Evolutionary conservation across 2,888 invertebrate genomes (phyloP), one percentile per base, ranked within the genome.

Genomic region (Coremacera marginata): DNA sequence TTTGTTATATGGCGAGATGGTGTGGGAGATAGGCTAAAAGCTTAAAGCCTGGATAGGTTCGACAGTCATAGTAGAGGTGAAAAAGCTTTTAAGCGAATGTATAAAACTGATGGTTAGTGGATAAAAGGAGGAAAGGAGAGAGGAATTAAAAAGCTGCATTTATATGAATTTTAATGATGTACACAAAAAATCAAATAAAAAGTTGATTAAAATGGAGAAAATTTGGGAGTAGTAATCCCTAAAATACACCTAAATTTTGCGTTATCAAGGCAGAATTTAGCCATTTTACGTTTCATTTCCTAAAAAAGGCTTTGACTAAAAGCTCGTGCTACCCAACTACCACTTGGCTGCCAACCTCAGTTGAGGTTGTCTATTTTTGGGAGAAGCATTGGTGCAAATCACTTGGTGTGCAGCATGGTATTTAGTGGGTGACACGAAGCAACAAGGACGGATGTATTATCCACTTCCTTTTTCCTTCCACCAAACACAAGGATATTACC

Each of bases 401-500:
- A 27, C 52, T 65, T 44, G 51, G 73, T 34, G 52, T 37, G 37
- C 25, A 74, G 25, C 60, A 70, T 68, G 73, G 85, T 86, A 85
- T 86, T 85, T 84, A 87, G 87, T 88, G 88, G 89, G 88, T 88
- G 89, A 88, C 89, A 89, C 87, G 89, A 89, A 89, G 89, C 89
- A 89, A 89, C 89, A 89, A 89, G 89, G 89, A 89, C 89, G 89
- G 89, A 89, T 89, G 89, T 89, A 89, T 89, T 89, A 89, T 89
- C 89, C 89, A 89, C 89, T 89, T 89, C 89, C 89, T 89, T 89
- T 89, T 89, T 89, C 89, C 89, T 89, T 89, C 89, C 89, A 89
- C 89, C 89, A 89, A 89, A 89, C 89, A 89, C 89, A 89, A 89
- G 89, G 89, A 89, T 89, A 89, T 89, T 89, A 89, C 89, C 89